A percentile compares a stretch with the other conserved stretches of the same genome.
Evolutionary conservation across 23 tunicate genomes (phyloP).

Genomic region (Ascidia mentula): DNA sequence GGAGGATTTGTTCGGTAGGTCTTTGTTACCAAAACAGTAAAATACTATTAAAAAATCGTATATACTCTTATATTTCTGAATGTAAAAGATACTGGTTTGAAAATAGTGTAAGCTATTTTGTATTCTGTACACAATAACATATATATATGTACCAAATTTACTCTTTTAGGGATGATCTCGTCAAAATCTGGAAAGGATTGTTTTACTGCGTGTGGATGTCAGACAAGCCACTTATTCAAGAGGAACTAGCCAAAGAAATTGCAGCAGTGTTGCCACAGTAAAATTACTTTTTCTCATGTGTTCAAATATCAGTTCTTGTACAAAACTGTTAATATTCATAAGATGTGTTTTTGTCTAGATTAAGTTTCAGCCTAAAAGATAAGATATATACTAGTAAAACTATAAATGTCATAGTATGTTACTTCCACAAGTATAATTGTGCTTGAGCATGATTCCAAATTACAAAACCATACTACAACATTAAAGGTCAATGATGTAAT

Average conservation of each 20-base stretch:
- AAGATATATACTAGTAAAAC: too few relatives aligned
- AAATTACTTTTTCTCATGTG: too few relatives aligned
- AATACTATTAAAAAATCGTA: background rate
- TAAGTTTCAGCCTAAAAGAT: too few relatives aligned
- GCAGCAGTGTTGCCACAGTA: conserved; percentile 69
- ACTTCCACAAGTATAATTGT: too few relatives aligned
- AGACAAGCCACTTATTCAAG: conserved; percentile 90
- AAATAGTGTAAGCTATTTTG: too few relatives aligned
- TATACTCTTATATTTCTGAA: too few relatives aligned
- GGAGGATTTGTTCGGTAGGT: conserved; percentile 73
- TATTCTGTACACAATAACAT: background rate
- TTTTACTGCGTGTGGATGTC: conserved; percentile 98
- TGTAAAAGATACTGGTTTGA: background rate
- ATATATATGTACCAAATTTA: too few relatives aligned
- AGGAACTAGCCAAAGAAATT: conserved; percentile 77
- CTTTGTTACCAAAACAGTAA: background rate
- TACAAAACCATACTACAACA: too few relatives aligned
- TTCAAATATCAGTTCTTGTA: background rate
- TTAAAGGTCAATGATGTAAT: too few relatives aligned
- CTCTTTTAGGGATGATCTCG: conserved; percentile 49
- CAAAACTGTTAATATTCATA: background rate
- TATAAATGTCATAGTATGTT: too few relatives aligned
- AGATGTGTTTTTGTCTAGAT: too few relatives aligned
- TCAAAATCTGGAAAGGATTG: conserved; percentile 93
- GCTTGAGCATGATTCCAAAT: too few relatives aligned